Percentiles rank a stretch among this genome's conserved stretches.
Evolutionary conservation across 2,888 invertebrate species (phyloP).

Genomic region (Ectemnius cavifrons): DNA sequence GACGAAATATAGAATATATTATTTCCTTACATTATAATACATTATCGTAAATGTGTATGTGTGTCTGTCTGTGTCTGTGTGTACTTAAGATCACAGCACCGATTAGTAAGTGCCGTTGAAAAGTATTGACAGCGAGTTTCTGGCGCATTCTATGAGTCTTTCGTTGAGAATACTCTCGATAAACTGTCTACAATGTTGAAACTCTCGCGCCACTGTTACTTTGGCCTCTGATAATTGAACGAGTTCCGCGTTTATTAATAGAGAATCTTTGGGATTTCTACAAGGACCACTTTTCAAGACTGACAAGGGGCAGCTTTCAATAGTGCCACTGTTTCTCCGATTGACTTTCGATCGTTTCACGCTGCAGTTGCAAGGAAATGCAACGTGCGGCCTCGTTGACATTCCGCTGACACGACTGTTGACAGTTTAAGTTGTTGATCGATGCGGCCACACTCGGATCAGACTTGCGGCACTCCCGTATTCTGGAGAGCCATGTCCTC

Average conservation of each 20-base stretch:
- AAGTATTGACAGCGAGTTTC: constrained; percentile 47
- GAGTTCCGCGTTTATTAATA: too few relatives aligned
- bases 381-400: constrained; percentile 37
- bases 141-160: constrained; percentile 37
- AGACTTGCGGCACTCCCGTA: constrained; percentile 68
- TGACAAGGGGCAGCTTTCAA: neutral
- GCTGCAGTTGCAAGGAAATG: constrained; percentile 24
- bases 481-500: constrained; percentile 74
- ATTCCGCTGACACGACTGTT: constrained; percentile 28
- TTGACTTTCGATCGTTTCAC: too few relatives aligned
- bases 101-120: constrained; percentile 44
- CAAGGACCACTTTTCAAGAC: neutral
- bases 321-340: too few relatives aligned
- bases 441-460: constrained; percentile 47
- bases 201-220: neutral
- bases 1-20: constrained; percentile 72
- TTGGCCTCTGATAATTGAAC: too few relatives aligned
- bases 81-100: constrained; percentile 48
- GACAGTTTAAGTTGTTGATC: constrained; percentile 19
- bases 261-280: too few relatives aligned
- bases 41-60: constrained; percentile 47
- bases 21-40: constrained; percentile 68
- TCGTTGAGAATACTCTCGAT: constrained; percentile 27
- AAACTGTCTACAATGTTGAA: neutral
- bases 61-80: constrained; percentile 9